A percentile compares a stretch with the other conserved stretches of the same genome.
These are phyloP conservation scores for Adela reaumurella DNA, from an alignment of 2,888 invertebrate species.

Conservation along the genomic window DNA sequence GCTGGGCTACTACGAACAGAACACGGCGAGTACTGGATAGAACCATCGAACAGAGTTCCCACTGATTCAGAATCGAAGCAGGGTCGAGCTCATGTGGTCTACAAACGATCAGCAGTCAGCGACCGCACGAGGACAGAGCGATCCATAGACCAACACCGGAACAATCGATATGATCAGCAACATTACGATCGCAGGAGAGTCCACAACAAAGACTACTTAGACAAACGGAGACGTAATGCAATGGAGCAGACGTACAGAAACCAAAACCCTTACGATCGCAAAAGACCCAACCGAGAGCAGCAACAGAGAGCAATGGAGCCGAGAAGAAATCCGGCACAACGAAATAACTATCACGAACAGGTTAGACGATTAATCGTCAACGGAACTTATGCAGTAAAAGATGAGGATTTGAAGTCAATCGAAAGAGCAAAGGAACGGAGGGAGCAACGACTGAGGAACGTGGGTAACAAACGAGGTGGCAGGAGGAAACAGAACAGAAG, in stretches of 20 bases:
- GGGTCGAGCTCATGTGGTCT: conserved; percentile 64
- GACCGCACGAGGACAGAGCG: conserved; percentile 30
- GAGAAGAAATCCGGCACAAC: conserved; percentile 23
- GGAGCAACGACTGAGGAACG: neutral
- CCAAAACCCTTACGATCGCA: no score
- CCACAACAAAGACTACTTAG: neutral
- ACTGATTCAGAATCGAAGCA: conserved; percentile 21
- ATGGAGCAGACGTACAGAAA: neutral
- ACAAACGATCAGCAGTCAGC: conserved; percentile 62
- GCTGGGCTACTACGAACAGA: conserved; percentile 65
- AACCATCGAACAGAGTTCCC: conserved; percentile 60
- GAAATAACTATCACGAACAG: neutral
- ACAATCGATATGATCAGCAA: no score
- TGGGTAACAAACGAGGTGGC: conserved; percentile 20
- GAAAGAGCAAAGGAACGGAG: neutral
- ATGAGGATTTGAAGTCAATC: neutral
- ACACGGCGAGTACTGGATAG: conserved; percentile 67
- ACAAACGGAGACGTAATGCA: neutral
- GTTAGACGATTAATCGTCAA: neutral
- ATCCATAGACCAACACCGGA: neutral
- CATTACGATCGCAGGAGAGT: neutral
- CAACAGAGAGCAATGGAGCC: no score
- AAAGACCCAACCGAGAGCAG: no score
- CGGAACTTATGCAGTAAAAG: neutral
- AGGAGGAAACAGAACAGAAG: conserved; percentile 28